These are phyloP conservation scores for Piscicola geometra DNA, from an alignment of 2,888 invertebrate genomes.

Conservation along the genomic window DNA sequence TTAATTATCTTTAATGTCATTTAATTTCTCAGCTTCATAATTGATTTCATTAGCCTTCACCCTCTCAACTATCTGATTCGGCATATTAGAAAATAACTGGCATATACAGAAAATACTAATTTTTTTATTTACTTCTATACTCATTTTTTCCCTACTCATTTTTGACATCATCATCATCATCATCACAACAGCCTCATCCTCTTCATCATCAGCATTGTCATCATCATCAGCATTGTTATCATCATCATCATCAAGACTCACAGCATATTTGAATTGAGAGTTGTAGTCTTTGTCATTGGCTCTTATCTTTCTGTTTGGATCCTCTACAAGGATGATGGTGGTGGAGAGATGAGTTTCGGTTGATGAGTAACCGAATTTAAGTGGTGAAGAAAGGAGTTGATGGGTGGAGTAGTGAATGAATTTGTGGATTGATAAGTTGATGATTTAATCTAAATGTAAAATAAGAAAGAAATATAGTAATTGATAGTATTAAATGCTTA, in stretches of 20 bases:
- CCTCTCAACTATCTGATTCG: no score
- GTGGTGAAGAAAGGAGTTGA: not conserved
- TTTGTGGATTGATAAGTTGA: no score
- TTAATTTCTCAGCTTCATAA: no score
- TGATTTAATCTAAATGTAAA: not conserved
- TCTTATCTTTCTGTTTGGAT: slow-evolving; percentile 22
- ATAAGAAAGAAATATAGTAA: not conserved
- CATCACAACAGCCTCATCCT: no score
- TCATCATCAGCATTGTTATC: not conserved
- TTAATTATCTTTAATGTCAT: no score
- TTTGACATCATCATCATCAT: no score
- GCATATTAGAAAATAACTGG: no score
- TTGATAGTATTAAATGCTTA: not conserved
- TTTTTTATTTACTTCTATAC: no score
- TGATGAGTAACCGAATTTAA: not conserved
- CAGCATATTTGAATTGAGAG: slow-evolving; percentile 23
- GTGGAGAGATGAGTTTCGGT: not conserved
- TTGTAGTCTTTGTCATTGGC: slow-evolving; percentile 27
- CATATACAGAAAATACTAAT: no score
- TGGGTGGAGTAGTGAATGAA: not conserved
- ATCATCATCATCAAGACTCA: slow-evolving; percentile 2
- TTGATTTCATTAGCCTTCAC: no score
- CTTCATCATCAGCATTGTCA: not conserved
- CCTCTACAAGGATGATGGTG: not conserved
- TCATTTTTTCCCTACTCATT: no score